Evolutionary conservation across 2,888 invertebrate species (phyloP).

Genomic region (Steinernema scapterisci): DNA sequence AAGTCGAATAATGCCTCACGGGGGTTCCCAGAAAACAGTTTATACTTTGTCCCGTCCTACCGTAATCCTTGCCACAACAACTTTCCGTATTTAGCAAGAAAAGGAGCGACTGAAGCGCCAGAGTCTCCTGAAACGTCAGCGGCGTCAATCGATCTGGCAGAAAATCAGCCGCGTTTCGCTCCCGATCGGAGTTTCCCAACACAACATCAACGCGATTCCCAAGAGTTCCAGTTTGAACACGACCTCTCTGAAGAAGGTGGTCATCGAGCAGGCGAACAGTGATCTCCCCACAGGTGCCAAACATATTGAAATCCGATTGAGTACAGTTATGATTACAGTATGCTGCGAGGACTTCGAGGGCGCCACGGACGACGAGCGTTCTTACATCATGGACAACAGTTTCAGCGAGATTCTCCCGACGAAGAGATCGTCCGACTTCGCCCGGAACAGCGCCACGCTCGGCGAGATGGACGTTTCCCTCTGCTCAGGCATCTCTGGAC

Average conservation of each 20-base stretch:
- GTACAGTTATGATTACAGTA: neutral
- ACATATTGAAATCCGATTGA: too few relatives aligned
- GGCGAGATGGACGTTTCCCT: neutral
- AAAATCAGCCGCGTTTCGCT: conserved; percentile 21
- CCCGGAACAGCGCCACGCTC: neutral
- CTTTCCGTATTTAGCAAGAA: neutral
- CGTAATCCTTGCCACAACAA: neutral
- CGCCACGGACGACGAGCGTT: neutral
- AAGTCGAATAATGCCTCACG: too few relatives aligned
- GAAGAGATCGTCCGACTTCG: neutral
- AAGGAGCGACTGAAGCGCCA: conserved; percentile 22
- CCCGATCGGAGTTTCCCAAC: neutral
- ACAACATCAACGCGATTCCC: neutral
- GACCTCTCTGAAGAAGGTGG: conserved; percentile 11
- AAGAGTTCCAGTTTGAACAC: conserved; percentile 20
- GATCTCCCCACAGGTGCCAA: neutral
- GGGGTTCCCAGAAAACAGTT: too few relatives aligned
- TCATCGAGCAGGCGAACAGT: neutral
- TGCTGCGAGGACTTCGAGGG: conserved; percentile 15
- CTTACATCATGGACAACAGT: conserved; percentile 12
- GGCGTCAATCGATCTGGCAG: conserved; percentile 26
- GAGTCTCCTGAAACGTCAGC: conserved; percentile 7
- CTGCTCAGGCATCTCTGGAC: neutral
- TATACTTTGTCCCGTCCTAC: too few relatives aligned
- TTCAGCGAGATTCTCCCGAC: neutral